A percentile compares a stretch with the other conserved stretches of the same genome.
Conservation (phyloP, 2,113 vertebrate genomes). For the Oenanthe melanoleuca region DNA sequence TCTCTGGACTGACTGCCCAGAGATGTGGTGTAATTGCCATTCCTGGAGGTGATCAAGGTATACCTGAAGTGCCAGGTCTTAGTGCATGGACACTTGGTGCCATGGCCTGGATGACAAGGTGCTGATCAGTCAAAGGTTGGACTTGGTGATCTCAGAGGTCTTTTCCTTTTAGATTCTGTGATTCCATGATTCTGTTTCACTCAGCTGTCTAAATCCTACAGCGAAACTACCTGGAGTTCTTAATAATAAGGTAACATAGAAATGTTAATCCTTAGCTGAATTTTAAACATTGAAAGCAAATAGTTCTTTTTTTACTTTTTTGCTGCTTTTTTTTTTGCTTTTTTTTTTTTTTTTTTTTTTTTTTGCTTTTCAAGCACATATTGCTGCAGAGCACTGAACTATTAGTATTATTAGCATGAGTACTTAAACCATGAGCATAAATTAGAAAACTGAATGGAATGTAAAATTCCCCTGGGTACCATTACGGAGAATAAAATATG, state of each 20-base stretch:
- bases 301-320: background rate
- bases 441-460: conserved; percentile 59
- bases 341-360: too few species aligned
- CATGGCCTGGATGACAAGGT: background rate
- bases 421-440: conserved; percentile 53
- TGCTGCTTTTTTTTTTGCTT: background rate
- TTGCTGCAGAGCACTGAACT: background rate
- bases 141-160: background rate
- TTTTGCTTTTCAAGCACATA: background rate
- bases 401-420: conserved; percentile 22
- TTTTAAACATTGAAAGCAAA: background rate
- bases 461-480: conserved; percentile 59
- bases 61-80: background rate
- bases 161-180: background rate
- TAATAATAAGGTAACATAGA: background rate
- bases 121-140: background rate
- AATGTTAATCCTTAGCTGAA: background rate
- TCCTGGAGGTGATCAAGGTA: background rate
- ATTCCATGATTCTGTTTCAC: background rate
- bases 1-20: background rate
- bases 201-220: background rate
- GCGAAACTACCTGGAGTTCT: background rate
- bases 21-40: background rate
- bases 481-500: conserved; percentile 35
- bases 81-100: background rate